Conservation (phyloP, 2,888 invertebrate genomes). For the Andrena hattorfiana region DNA sequence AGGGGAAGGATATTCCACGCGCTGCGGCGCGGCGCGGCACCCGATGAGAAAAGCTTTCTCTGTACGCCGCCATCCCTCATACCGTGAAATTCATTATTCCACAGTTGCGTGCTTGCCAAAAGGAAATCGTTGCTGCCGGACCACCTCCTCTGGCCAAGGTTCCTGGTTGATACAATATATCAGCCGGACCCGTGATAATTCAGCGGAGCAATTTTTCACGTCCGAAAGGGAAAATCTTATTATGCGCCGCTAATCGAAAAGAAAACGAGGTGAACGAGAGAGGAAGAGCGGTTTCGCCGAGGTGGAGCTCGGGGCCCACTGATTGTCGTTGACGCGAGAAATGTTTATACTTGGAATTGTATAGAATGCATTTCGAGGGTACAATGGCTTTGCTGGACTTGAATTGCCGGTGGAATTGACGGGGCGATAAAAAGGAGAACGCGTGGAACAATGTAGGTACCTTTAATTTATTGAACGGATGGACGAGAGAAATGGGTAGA, state of each 20-base stretch:
- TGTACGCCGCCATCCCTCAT: slow-evolving; percentile 55
- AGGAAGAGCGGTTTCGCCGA: background rate
- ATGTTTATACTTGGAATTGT: background rate
- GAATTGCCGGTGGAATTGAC: too few species aligned
- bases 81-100: slow-evolving; percentile 68
- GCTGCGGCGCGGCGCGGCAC: slow-evolving; percentile 17
- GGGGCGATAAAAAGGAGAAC: background rate
- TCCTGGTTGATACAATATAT: slow-evolving; percentile 61
- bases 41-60: slow-evolving; percentile 58
- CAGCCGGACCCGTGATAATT: slow-evolving; percentile 54
- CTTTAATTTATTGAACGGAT: too few species aligned
- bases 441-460: too few species aligned
- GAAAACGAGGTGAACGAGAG: slow-evolving; percentile 46
- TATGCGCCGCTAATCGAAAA: slow-evolving; percentile 56
- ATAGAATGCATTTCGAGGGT: background rate
- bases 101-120: slow-evolving; percentile 66
- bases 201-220: slow-evolving; percentile 58
- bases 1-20: slow-evolving; percentile 33
- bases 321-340: background rate
- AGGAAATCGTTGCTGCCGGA: slow-evolving; percentile 60
- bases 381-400: too few species aligned
- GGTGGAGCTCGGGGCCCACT: background rate
- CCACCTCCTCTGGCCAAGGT: slow-evolving; percentile 36
- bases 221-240: slow-evolving; percentile 55
- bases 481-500: too few species aligned